A percentile compares a stretch with the other conserved stretches of the same genome.
These are phyloP conservation scores for Lutra lutra DNA, from an alignment of 2,797 vertebrate genomes.

Conservation along the genomic window DNA sequence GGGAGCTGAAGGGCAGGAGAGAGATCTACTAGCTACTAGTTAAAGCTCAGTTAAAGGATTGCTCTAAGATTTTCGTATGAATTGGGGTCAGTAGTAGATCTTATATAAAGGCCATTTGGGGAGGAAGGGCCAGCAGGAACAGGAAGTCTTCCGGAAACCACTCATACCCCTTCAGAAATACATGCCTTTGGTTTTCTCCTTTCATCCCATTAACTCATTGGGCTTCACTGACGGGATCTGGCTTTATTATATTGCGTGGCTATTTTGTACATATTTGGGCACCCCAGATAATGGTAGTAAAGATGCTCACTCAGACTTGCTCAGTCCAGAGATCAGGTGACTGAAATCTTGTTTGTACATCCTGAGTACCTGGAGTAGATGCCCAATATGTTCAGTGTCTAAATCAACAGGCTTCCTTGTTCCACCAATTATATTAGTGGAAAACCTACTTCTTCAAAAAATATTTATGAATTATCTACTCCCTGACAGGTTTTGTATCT, in stretches of 20 bases:
- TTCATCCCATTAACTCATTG: background rate
- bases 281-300: background rate
- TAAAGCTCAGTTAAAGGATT: background rate
- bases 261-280: background rate
- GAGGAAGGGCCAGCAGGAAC: no score
- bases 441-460: slow-evolving; percentile 1
- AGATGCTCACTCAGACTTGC: background rate
- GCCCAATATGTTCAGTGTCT: background rate
- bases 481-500: background rate
- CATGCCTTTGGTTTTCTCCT: background rate
- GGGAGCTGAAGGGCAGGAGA: background rate
- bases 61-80: background rate
- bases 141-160: background rate
- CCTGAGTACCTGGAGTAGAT: background rate
- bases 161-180: background rate
- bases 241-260: background rate
- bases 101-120: background rate
- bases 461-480: background rate
- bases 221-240: background rate
- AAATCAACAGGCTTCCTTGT: background rate
- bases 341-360: background rate
- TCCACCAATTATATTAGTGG: background rate
- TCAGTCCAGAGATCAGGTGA: background rate
- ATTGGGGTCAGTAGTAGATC: background rate
- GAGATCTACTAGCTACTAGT: background rate